Evolutionary conservation across 1,140 invertebrate species (phyloP), one percentile per base, ranked within the genome.

Genomic region (Orchestia grillus): DNA sequence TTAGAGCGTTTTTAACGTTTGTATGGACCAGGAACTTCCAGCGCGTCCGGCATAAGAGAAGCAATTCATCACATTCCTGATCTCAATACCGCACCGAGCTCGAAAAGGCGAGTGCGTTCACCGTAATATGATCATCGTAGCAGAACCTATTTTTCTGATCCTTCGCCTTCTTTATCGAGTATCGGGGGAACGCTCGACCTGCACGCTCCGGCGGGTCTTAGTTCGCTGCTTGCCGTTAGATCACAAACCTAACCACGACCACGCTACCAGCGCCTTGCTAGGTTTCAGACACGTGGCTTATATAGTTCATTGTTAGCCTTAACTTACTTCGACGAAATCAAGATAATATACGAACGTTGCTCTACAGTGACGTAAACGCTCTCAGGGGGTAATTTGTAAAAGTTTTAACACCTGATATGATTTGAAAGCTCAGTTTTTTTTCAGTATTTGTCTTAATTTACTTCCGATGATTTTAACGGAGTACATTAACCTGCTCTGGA

Each of bases 91-190:
- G 28, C 62, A 77, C 28, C 28, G 62, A 44, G 88, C 88, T 42
- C 88, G 41, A 44, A 91, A 91, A 91, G 42, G 15, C 88, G 44
- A 91, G 88, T 43, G 41, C 41, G 41, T 91, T 91, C 88, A 41
- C 88, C 88, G 28, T 91, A 91, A 91, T 91, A 42, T 91, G 88
- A 91, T 91, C 88, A 91, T 42, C 88, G 88, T 91, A 91, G 88
- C 88, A 91, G 88, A 91, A 91, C 88, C 88, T 42, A 91, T 91
- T 91, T 91, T 91, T 91, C 88, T 91, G 88, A 42, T 42, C 44
- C 41, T 44, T 91, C 28, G 41, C 88, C 44, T 91, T 91, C 88
- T 91, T 91, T 91, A 91, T 44, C 15, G 88, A 42, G 88, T 44
- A 41, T 42, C 42, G 87, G 41, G 41, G 1, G 62, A 91, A 15